These are phyloP conservation scores for Branchinecta sandiegonensis DNA, from an alignment of 2,888 invertebrate species.

Conservation along the genomic window DNA sequence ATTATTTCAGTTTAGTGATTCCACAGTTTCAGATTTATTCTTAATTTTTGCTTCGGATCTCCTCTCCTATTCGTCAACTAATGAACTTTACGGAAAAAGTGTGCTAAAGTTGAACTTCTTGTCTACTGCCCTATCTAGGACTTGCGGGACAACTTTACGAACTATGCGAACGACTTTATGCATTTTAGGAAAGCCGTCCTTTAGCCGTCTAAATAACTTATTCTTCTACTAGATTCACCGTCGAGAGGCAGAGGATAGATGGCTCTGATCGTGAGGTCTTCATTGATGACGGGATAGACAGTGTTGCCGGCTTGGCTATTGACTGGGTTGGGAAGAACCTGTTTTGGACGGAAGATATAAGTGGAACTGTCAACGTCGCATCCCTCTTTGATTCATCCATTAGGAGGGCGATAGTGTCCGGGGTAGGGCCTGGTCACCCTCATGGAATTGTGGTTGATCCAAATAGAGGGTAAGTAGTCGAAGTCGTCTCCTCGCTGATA, in stretches of 20 bases:
- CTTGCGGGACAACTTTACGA: too few species aligned
- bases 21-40: too few species aligned
- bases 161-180: too few species aligned
- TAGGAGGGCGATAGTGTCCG: constrained; percentile 43
- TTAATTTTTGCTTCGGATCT: too few species aligned
- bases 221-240: constrained; percentile 39
- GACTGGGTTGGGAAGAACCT: constrained; percentile 70
- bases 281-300: constrained; percentile 43
- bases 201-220: background rate
- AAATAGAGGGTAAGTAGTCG: constrained; percentile 41
- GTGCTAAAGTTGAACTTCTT: too few species aligned
- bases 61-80: too few species aligned
- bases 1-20: too few species aligned
- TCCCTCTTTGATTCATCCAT: constrained; percentile 44
- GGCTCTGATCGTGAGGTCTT: constrained; percentile 44
- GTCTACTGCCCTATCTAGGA: too few species aligned
- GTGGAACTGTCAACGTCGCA: constrained; percentile 52
- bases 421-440: constrained; percentile 42
- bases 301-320: constrained; percentile 59
- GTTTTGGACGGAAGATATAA: constrained; percentile 66
- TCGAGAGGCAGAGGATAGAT: constrained; percentile 49
- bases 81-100: too few species aligned
- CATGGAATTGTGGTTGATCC: constrained; percentile 56
- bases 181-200: too few species aligned
- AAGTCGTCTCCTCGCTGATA: background rate